Conservation (phyloP, 2,888 invertebrate species). For the Megamerina dolium region DNA sequence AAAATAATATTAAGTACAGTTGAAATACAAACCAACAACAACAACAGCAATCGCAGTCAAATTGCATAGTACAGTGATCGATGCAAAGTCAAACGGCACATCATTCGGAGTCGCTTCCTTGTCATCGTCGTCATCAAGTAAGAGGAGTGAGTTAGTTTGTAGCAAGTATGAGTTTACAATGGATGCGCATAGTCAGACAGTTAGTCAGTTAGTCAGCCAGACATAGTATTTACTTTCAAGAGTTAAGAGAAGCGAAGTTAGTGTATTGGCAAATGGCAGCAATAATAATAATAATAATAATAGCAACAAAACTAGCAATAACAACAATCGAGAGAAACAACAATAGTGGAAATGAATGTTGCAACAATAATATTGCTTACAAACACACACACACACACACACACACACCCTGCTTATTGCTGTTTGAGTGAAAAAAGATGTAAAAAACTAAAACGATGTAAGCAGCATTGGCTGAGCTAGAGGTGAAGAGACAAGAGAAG, state of each 20-base stretch:
- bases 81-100: slow-evolving; percentile 3
- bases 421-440: too few relatives aligned
- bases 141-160: too few relatives aligned
- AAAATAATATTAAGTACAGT: not conserved
- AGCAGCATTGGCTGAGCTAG: too few relatives aligned
- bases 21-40: not conserved
- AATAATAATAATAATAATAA: too few relatives aligned
- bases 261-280: slow-evolving; percentile 3
- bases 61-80: slow-evolving; percentile 6
- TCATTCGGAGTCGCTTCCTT: not conserved
- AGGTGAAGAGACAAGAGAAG: too few relatives aligned
- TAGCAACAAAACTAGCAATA: not conserved
- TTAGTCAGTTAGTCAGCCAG: not conserved
- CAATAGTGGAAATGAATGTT: not conserved
- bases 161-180: too few relatives aligned
- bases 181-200: not conserved
- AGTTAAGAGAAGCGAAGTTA: not conserved
- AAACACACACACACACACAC: too few relatives aligned
- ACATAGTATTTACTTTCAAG: not conserved
- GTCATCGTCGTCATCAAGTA: too few relatives aligned
- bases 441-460: too few relatives aligned
- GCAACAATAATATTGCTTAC: too few relatives aligned
- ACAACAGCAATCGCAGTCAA: not conserved
- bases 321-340: slow-evolving; percentile 1
- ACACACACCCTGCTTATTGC: too few relatives aligned